phyloP scores from a whole-genome alignment of 1,140 invertebrate species.

The Bemisia tabaci region DNA sequence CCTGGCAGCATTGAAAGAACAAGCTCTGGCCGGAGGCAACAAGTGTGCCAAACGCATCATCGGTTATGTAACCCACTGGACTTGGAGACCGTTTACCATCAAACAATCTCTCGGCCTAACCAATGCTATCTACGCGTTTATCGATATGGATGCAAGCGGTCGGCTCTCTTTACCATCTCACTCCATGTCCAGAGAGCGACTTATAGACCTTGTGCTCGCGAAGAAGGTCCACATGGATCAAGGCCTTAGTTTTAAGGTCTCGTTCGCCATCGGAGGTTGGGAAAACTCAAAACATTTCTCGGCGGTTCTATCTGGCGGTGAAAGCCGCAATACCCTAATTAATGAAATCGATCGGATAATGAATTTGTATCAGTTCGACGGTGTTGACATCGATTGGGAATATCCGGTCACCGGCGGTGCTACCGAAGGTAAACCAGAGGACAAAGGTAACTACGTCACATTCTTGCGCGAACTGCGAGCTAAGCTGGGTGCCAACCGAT shows the following conservation, averaged over 20 bases:
- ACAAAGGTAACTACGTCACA: constrained; percentile 19
- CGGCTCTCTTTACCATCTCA: constrained; percentile 10
- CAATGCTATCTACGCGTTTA: constrained; percentile 18
- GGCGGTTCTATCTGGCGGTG: constrained; percentile 34
- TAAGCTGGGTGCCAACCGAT: constrained; percentile 12
- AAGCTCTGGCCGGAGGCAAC: neutral
- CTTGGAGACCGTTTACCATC: constrained; percentile 8
- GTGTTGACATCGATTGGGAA: constrained; percentile 45
- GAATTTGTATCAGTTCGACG: constrained; percentile 34
- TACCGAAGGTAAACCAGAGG: constrained; percentile 15
- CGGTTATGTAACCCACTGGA: constrained; percentile 19
- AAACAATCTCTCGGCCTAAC: constrained; percentile 13
- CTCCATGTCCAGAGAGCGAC: constrained; percentile 8
- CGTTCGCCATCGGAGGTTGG: constrained; percentile 39
- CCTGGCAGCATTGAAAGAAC: neutral
- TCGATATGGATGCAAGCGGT: constrained; percentile 16
- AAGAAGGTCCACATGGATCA: constrained; percentile 6
- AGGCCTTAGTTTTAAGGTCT: constrained; percentile 31
- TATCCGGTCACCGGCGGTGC: constrained; percentile 35
- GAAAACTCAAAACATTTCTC: constrained; percentile 36
- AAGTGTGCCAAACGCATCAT: constrained; percentile 18
- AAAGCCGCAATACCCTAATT: constrained; percentile 14
- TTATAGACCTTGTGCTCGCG: constrained; percentile 11
- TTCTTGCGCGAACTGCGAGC: constrained; percentile 17
- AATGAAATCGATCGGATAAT: neutral